A percentile compares a stretch with the other conserved stretches of the same genome.
These are phyloP conservation scores for Chaitophorus viminalis DNA, from an alignment of 2,888 invertebrate species.

Conservation along the genomic window DNA sequence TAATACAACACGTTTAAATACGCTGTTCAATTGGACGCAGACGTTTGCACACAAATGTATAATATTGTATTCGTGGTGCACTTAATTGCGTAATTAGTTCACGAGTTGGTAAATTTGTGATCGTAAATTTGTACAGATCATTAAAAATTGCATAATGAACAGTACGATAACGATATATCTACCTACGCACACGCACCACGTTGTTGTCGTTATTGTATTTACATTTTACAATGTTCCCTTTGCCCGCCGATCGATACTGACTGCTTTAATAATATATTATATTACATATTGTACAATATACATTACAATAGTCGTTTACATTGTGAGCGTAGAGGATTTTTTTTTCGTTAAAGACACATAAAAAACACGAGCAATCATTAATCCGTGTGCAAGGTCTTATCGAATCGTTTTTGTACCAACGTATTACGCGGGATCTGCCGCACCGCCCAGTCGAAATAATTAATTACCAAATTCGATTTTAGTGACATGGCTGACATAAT, in stretches of 20 bases:
- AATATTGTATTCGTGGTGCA: not conserved
- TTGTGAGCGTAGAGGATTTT: not conserved
- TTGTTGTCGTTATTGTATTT: too few relatives aligned
- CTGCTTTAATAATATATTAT: not conserved
- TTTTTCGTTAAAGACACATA: not conserved
- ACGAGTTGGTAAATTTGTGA: conserved; percentile 11
- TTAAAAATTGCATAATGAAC: not conserved
- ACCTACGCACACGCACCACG: not conserved
- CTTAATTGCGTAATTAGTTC: not conserved
- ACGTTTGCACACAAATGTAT: not conserved
- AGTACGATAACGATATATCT: too few relatives aligned
- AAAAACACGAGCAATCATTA: not conserved
- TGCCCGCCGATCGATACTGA: not conserved
- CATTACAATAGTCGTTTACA: too few relatives aligned
- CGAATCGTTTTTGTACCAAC: not conserved
- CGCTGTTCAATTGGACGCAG: not conserved
- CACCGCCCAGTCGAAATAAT: not conserved
- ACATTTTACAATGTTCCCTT: not conserved
- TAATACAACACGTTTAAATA: not conserved
- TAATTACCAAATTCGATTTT: too few relatives aligned
- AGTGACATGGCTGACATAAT: too few relatives aligned
- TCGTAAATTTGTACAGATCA: conserved; percentile 18
- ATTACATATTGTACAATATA: too few relatives aligned
- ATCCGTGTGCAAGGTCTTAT: not conserved
- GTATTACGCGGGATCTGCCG: not conserved